phyloP scores from a whole-genome alignment of 2,113 vertebrate genomes.

The Anhinga anhinga region DNA sequence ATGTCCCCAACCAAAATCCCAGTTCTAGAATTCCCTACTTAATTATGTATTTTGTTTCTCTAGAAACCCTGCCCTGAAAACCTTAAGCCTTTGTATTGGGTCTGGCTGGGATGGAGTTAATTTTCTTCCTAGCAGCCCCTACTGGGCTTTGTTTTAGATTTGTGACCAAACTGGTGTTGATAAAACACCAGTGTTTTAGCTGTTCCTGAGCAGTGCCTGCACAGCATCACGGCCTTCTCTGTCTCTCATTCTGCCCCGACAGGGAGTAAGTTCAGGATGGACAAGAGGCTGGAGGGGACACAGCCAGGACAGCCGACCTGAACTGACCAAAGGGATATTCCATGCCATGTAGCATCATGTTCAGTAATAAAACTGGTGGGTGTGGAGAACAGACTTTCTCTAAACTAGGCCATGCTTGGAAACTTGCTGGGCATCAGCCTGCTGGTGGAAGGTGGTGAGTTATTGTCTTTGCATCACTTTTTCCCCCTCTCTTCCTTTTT shows the following conservation, averaged over 20 bases:
- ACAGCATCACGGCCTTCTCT: not conserved
- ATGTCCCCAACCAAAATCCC: not conserved
- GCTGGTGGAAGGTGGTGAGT: not conserved
- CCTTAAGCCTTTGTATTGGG: not conserved
- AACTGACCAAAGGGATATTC: not conserved
- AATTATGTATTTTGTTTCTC: not conserved
- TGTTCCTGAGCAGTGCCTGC: not conserved
- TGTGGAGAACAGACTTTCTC: not conserved
- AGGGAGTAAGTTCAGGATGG: not conserved
- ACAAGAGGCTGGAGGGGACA: not conserved
- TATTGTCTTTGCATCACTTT: not conserved
- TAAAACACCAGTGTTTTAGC: not conserved
- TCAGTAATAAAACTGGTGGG: not conserved
- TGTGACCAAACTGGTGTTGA: not conserved
- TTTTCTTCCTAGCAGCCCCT: not conserved
- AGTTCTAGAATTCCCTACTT: not conserved
- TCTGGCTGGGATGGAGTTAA: not conserved
- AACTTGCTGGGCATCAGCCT: not conserved
- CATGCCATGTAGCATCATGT: accelerated
- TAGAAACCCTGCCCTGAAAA: not conserved
- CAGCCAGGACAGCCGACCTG: not conserved
- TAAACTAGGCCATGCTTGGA: not conserved
- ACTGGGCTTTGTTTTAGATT: not conserved
- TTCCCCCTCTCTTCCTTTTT: not conserved
- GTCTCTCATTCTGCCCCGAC: not conserved